Conservation (phyloP, 1,140 invertebrate genomes). For the Artemia franciscana region DNA sequence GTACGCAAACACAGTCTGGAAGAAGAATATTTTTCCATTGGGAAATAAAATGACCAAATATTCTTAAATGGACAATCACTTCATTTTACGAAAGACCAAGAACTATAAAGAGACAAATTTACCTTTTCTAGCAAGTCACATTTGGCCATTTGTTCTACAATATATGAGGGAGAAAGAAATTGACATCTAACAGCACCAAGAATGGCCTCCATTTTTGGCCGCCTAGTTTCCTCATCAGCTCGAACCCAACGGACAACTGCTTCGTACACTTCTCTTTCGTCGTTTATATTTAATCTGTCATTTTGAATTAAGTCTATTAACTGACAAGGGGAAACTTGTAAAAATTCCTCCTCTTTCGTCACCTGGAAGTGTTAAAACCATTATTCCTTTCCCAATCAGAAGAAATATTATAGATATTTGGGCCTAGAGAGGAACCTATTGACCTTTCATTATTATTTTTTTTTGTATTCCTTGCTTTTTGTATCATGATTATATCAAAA, state of each 20-base stretch:
- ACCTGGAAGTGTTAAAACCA: slow-evolving; percentile 28
- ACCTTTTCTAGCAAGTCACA: slow-evolving; percentile 61
- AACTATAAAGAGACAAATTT: too few species aligned
- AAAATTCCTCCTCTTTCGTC: slow-evolving; percentile 69
- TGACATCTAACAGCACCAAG: slow-evolving; percentile 66
- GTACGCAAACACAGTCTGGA: too few species aligned
- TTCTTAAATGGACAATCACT: too few species aligned
- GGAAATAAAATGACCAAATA: too few species aligned
- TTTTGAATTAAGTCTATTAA: slow-evolving; percentile 52
- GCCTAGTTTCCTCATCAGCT: slow-evolving; percentile 56
- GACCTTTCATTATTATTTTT: too few species aligned
- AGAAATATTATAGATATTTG: too few species aligned
- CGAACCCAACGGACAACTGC: slow-evolving; percentile 49
- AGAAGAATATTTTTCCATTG: too few species aligned
- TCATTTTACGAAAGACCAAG: too few species aligned
- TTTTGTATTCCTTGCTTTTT: too few species aligned
- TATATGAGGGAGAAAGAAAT: slow-evolving; percentile 66
- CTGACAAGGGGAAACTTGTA: slow-evolving; percentile 51
- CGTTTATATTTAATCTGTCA: slow-evolving; percentile 68
- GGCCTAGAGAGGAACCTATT: too few species aligned
- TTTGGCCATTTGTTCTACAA: slow-evolving; percentile 68
- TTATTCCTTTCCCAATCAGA: too few species aligned
- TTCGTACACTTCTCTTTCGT: slow-evolving; percentile 73
- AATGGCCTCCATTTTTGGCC: slow-evolving; percentile 62
- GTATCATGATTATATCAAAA: too few species aligned